Evolutionary conservation across 1,140 invertebrate genomes (phyloP), one percentile per base, ranked within the genome.

Genomic region (Phocides pigmalion): DNA sequence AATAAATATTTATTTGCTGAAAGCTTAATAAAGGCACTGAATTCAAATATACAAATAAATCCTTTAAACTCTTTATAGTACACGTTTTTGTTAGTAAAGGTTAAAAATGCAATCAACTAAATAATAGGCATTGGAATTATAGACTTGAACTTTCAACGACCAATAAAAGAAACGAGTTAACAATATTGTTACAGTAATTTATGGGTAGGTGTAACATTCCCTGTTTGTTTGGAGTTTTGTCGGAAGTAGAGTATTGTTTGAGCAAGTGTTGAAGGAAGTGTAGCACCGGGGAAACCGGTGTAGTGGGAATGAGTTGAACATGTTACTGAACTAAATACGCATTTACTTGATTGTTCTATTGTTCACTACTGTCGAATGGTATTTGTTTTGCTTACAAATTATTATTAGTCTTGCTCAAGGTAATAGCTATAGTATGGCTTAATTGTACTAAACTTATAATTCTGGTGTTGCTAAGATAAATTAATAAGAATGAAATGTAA

Each of bases 191-290:
- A 67, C 49, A 70, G 51, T 69, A 73, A 71, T 71, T 66, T 70
- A 77, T 74, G 67, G 58, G 37, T 64, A 56, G 46, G 64, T 64
- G 42, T 69, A 15, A 68, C 76, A 76, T 82, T 80, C 72, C 68
- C 63, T 70, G 70, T 82, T 77, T 81, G 74, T 72, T 76, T 72
- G 64, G 75, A 37, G 42, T 68, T 73, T 66, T 62, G 78, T 84
- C 78, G 76, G 76, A 81, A 84, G 77, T 79, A 64, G 65, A 69
- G 71, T 76, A 84, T 87, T 87, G 82, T 85, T 84, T 78, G 74
- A 81, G 70, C 58, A 61, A 61, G 58, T 84, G 84, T 82, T 79
- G 82, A 87, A 68, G 70, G 80, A 84, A 81, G 81, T 47, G 9
- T 20, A 39, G 44, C 44, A 37, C 32, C 44, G 44, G 58, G 42